A percentile compares a stretch with the other conserved stretches of the same genome.
These are phyloP conservation scores for Ormyrus labotus DNA, from an alignment of 2,888 invertebrate species.

Conservation along the genomic window DNA sequence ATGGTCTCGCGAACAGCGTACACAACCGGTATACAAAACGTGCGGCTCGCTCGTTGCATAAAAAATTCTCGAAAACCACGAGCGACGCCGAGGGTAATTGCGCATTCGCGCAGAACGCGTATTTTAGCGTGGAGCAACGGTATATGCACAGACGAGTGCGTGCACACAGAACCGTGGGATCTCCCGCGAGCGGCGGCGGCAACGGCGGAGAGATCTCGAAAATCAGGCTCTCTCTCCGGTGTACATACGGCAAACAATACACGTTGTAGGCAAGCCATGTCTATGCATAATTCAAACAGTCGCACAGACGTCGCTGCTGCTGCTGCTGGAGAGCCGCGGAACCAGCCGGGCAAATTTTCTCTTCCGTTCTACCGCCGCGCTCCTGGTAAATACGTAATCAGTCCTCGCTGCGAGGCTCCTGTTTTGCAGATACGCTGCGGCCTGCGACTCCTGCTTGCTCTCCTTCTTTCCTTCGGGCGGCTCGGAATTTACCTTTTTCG, in stretches of 20 bases:
- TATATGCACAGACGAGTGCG: not conserved
- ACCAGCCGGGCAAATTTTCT: constrained; percentile 71
- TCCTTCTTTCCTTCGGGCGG: not conserved
- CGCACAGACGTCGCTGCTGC: constrained; percentile 69
- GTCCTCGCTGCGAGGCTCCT: constrained; percentile 65
- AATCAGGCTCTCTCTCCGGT: constrained; percentile 56
- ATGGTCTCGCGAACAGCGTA: too few species aligned
- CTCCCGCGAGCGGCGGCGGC: constrained; percentile 7
- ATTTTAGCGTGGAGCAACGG: not conserved
- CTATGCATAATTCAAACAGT: constrained; percentile 76
- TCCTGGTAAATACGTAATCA: constrained; percentile 75
- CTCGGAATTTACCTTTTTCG: too few species aligned
- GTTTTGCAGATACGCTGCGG: not conserved
- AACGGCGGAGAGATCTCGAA: constrained; percentile 46
- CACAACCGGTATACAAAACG: too few species aligned
- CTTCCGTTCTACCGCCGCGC: constrained; percentile 67
- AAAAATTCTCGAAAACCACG: not conserved
- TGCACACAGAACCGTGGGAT: constrained; percentile 51
- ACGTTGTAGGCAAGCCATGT: constrained; percentile 74
- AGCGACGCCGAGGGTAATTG: constrained; percentile 28
- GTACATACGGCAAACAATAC: constrained; percentile 73
- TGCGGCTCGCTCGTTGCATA: not conserved
- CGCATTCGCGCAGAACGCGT: constrained; percentile 22
- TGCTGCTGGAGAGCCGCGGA: constrained; percentile 60
- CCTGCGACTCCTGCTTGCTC: not conserved